phyloP scores from a whole-genome alignment of 2,113 vertebrate genomes.

The Ahaetulla prasina region DNA sequence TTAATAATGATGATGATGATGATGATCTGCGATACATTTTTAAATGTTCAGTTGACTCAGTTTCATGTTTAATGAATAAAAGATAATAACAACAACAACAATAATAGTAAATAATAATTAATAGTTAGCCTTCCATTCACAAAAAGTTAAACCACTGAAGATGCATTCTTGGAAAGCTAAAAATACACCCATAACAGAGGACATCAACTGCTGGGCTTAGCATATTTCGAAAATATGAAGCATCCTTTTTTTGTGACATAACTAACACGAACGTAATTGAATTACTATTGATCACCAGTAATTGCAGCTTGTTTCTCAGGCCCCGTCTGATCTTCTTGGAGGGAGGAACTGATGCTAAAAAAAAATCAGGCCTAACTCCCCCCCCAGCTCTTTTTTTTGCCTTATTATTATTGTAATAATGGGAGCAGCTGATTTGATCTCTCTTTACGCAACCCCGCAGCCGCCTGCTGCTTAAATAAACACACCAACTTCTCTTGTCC shows the following conservation, averaged over 20 bases:
- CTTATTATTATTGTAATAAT: conserved; percentile 95
- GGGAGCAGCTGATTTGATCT: conserved; percentile 91
- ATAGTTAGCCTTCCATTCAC: conserved; percentile 24
- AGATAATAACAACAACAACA: too few relatives aligned
- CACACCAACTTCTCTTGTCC: conserved; percentile 89
- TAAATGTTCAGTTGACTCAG: too few relatives aligned
- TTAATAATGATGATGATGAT: too few relatives aligned
- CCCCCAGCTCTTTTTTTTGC: conserved; percentile 77
- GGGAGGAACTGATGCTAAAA: conserved; percentile 59
- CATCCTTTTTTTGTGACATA: conserved; percentile 57
- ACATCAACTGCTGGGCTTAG: conserved; percentile 13
- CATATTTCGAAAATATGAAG: conserved; percentile 59
- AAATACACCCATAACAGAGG: conserved; percentile 40
- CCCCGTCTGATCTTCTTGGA: conserved; percentile 53
- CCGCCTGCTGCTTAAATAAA: conserved; percentile 85
- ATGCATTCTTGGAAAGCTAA: conserved; percentile 39
- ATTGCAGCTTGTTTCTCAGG: conserved; percentile 71
- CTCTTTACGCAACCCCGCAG: conserved; percentile 83
- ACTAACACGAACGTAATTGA: conserved; percentile 72
- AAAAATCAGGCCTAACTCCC: conserved; percentile 39
- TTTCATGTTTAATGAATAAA: too few relatives aligned
- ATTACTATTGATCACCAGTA: conserved; percentile 78
- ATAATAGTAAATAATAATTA: too few relatives aligned
- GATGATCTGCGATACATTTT: too few relatives aligned
- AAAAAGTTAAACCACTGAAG: conserved; percentile 26